Percentiles rank a stretch among this genome's conserved stretches.
These are phyloP conservation scores for Phaethon lepturus DNA, from an alignment of 2,113 vertebrate genomes.

Conservation along the genomic window DNA sequence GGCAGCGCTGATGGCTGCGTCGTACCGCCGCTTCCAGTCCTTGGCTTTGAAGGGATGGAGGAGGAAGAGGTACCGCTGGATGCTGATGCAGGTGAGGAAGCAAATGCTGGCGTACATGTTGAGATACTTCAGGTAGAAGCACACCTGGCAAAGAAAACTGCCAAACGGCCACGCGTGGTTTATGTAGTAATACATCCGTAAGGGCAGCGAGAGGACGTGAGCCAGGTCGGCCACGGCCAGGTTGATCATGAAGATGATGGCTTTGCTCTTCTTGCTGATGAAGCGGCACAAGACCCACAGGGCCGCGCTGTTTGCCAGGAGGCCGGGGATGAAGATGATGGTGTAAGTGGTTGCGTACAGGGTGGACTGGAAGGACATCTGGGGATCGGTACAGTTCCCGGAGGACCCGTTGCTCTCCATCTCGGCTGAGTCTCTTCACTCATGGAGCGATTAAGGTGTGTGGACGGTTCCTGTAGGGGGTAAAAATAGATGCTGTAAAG, in stretches of 20 bases:
- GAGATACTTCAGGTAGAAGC: slow-evolving; percentile 92
- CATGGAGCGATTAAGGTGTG: not conserved
- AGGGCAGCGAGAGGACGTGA: slow-evolving; percentile 85
- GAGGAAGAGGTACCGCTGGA: slow-evolving; percentile 87
- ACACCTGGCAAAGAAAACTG: slow-evolving; percentile 80
- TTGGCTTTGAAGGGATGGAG: slow-evolving; percentile 83
- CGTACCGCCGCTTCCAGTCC: slow-evolving; percentile 85
- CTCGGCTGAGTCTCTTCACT: not conserved
- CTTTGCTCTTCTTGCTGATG: slow-evolving; percentile 85
- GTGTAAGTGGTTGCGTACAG: slow-evolving; percentile 85
- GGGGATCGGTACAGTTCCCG: slow-evolving; percentile 39
- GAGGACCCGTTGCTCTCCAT: slow-evolving; percentile 49
- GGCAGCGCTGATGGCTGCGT: slow-evolving; percentile 73
- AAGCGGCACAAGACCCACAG: slow-evolving; percentile 86
- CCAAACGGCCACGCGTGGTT: slow-evolving; percentile 84
- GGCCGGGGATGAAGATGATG: slow-evolving; percentile 86
- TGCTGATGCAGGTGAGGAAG: slow-evolving; percentile 89
- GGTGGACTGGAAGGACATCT: slow-evolving; percentile 69
- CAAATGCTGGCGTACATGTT: slow-evolving; percentile 91
- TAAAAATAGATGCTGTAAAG: not conserved
- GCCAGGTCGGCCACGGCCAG: slow-evolving; percentile 85
- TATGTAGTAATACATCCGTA: slow-evolving; percentile 87
- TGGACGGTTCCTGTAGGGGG: slow-evolving; percentile 36
- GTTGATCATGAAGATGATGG: slow-evolving; percentile 92
- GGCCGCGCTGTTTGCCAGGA: slow-evolving; percentile 85